Evolutionary conservation across 1,140 invertebrate species (phyloP).

Genomic region (Bombus confusus): DNA sequence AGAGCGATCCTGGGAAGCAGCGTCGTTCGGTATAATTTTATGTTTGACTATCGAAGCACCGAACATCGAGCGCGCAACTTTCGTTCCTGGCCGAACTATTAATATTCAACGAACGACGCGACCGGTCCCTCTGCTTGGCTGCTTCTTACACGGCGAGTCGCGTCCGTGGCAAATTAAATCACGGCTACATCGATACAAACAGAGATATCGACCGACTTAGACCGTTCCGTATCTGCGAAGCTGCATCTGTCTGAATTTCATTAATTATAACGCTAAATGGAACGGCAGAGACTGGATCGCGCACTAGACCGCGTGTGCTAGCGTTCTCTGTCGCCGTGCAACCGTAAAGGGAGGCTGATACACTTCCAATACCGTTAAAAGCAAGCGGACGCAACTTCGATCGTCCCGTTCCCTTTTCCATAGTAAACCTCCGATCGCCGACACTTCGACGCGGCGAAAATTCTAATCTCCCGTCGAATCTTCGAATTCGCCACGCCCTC

Average conservation of each 20-base stretch:
- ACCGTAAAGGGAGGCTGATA: slow-evolving; percentile 9
- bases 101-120: slow-evolving; percentile 1
- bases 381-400: slow-evolving; percentile 21
- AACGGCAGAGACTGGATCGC: neutral
- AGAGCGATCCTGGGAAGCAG: neutral
- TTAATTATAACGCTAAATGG: neutral
- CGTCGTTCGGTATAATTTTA: neutral
- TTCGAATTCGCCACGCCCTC: neutral
- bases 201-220: neutral
- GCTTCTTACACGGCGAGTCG: neutral
- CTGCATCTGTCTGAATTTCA: neutral
- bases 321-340: neutral
- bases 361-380: slow-evolving; percentile 51
- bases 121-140: too few relatives aligned
- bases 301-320: neutral
- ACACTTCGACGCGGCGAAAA: too few relatives aligned
- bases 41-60: slow-evolving; percentile 1
- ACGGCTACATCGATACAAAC: neutral
- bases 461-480: neutral
- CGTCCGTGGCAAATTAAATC: slow-evolving; percentile 1
- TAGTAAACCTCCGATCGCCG: neutral
- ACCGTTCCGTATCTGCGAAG: too few relatives aligned
- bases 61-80: neutral
- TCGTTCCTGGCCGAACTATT: neutral
- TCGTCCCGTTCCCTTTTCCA: slow-evolving; percentile 25